Evolutionary conservation across 35 echinoderm and acorn worm genomes (phyloP).

Genomic region (Lytechinus pictus): DNA sequence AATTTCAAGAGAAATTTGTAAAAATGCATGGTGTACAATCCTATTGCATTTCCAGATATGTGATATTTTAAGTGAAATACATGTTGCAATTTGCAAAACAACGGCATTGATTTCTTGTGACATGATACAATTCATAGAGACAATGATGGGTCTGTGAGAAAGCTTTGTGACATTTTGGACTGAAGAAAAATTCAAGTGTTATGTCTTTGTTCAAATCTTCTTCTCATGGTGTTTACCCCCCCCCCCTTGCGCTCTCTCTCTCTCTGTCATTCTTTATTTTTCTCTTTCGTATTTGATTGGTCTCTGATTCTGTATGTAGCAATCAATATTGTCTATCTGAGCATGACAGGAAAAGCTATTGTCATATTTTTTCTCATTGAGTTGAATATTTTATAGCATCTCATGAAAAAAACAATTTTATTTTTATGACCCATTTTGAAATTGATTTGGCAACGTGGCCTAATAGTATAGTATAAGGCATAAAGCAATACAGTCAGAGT

Average conservation of each 20-base stretch:
- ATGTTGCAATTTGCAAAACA: neutral
- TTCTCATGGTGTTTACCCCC: neutral
- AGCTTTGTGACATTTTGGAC: neutral
- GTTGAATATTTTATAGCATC: neutral
- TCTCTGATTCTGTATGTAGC: neutral
- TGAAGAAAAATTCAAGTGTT: neutral
- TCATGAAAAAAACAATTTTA: neutral
- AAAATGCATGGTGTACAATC: neutral
- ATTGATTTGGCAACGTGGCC: neutral
- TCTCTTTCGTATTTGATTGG: neutral
- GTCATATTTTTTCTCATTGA: neutral
- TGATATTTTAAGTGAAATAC: conserved; percentile 14
- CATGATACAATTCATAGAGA: neutral
- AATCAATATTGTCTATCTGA: neutral
- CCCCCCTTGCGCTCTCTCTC: neutral
- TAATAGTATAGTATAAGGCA: neutral
- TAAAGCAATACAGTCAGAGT: neutral
- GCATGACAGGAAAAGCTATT: neutral
- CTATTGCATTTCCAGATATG: neutral
- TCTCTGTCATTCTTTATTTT: neutral
- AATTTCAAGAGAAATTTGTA: neutral
- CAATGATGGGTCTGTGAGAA: neutral
- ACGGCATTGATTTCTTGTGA: neutral
- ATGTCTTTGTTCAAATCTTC: neutral
- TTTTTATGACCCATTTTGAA: neutral